Evolutionary conservation across 2,888 invertebrate genomes (phyloP), one percentile per base, ranked within the genome.

Genomic region (Chymomyza amoena): DNA sequence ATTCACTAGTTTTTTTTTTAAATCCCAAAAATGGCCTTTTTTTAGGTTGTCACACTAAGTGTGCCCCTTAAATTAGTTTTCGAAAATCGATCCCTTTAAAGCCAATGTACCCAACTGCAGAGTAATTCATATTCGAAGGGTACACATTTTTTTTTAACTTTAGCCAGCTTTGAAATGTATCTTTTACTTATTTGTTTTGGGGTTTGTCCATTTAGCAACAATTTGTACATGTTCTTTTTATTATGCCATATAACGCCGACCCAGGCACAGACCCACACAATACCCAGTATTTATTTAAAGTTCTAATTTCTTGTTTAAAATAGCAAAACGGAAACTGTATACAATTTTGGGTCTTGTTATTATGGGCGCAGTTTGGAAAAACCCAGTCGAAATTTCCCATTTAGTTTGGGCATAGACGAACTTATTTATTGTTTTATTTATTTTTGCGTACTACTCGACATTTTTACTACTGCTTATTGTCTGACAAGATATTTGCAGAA

Each of bases 151-250:
- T 25, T 25, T 25, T 25, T 25, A 4, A 54, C 36, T 20, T 64
- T 18, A 36, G 13, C 39, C 4, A 45, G 13, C 39, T 13, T 45
- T 18, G 16, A 39, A 56, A 36, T 20, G 16, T 65, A 18, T 69
- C 25, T 68, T 25, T 69, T 39, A 61, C 39, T 60, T 78, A 76
- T 84, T 85, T 85, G 68, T 66, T 72, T 76, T 70, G 72, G 76
- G 77, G 83, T 76, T 73, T 65, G 82, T 77, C 84, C 81, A 73
- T 75, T 83, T 76, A 67, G 70, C 77, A 68, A 71, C 67, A 68
- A 57, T 54, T 16, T n/a, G 25, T 54, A 54, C 73, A 61, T 76
- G 51, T 69, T 61, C 13, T 71, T 74, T 64, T 69, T 64, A 66
- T 72, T 75, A 68, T 72, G 61, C 70, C 61, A 73, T 13, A 45